Evolutionary conservation across 2,797 vertebrate species (phyloP).

Genomic region (Vireo griseus): DNA sequence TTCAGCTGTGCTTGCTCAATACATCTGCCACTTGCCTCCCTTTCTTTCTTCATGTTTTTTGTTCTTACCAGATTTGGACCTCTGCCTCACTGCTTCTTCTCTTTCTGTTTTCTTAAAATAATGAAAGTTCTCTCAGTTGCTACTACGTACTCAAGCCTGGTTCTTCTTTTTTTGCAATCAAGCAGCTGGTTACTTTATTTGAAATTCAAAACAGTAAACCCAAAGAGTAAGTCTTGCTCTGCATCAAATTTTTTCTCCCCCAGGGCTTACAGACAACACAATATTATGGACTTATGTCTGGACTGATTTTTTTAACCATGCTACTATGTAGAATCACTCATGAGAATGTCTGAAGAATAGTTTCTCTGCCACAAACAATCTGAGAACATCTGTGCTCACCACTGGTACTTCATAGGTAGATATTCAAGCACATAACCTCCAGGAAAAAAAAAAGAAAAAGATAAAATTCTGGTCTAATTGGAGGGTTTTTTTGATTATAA

Average conservation of each 20-base stretch:
- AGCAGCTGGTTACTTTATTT: constrained; percentile 25
- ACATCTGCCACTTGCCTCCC: constrained; percentile 49
- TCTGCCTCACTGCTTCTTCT: constrained; percentile 36
- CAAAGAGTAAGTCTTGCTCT: background rate
- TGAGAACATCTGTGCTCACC: background rate
- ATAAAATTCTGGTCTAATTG: background rate
- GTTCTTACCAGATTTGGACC: constrained; percentile 51
- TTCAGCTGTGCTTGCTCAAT: constrained; percentile 59
- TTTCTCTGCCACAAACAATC: background rate
- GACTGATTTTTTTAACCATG: background rate
- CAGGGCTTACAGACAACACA: background rate
- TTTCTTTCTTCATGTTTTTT: constrained; percentile 51
- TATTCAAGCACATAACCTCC: background rate
- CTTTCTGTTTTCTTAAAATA: constrained; percentile 38
- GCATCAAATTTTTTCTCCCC: background rate
- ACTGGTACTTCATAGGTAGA: background rate
- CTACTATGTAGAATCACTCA: background rate
- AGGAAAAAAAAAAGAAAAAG: background rate
- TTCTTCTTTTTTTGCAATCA: background rate
- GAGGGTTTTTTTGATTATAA: background rate
- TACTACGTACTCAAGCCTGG: background rate
- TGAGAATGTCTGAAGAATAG: background rate
- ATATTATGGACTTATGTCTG: background rate
- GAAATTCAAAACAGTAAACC: background rate
- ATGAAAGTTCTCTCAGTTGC: constrained; percentile 40